Percentiles rank a stretch among this genome's conserved stretches.
These are phyloP conservation scores for Suillia variegata DNA, from an alignment of 2,888 invertebrate species.

Conservation along the genomic window DNA sequence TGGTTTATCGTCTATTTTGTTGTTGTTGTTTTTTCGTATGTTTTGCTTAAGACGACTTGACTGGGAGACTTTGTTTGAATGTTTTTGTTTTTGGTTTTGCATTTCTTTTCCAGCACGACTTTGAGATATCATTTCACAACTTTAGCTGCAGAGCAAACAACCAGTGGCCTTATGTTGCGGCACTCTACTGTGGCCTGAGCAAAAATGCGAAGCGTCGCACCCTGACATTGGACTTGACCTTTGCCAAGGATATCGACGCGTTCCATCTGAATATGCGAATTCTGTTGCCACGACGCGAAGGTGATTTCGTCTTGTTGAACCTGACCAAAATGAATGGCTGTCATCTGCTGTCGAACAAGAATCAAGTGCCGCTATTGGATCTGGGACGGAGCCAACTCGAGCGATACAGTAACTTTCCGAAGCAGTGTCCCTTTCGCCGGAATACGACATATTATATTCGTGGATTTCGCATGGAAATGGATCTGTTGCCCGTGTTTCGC, in stretches of 20 bases:
- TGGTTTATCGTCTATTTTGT: neutral
- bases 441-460: constrained; percentile 30
- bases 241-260: constrained; percentile 23
- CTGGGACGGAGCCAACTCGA: constrained; percentile 26
- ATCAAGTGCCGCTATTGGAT: constrained; percentile 33
- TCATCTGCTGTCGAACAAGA: constrained; percentile 29
- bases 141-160: constrained; percentile 36
- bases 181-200: constrained; percentile 27
- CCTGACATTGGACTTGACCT: constrained; percentile 31
- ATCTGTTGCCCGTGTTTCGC: constrained; percentile 26
- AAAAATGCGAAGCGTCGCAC: constrained; percentile 30
- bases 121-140: constrained; percentile 40
- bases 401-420: constrained; percentile 26
- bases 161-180: constrained; percentile 4
- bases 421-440: constrained; percentile 28
- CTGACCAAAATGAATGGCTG: constrained; percentile 33
- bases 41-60: too few relatives aligned
- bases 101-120: constrained; percentile 33
- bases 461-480: constrained; percentile 30
- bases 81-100: too few relatives aligned
- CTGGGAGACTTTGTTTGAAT: too few relatives aligned
- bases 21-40: too few relatives aligned
- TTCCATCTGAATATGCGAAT: constrained; percentile 29
- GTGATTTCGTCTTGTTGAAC: constrained; percentile 29
- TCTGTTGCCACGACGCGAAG: constrained; percentile 21